Evolutionary conservation across 2,797 vertebrate species (phyloP), one percentile per base, ranked within the genome.

Genomic region (Rhynchonycteris naso): DNA sequence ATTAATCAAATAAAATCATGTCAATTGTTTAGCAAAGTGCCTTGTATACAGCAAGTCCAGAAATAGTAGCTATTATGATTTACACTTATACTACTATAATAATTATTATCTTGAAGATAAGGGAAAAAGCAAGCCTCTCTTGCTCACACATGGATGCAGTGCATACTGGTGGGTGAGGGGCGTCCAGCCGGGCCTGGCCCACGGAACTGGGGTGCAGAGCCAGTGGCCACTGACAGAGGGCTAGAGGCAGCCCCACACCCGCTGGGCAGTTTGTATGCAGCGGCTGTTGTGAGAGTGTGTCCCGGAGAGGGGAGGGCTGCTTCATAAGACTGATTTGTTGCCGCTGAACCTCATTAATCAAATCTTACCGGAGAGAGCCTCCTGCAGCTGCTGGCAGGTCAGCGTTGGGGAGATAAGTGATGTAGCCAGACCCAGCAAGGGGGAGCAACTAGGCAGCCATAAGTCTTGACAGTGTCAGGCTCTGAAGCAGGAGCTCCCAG

Each of bases 321-420:
- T 97, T 94, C 56, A 4, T 87, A 88, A 95, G 95, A 95, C 97
- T 97, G 98, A 97, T 98, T 97, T 98, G 97, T 97, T 96, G 94
- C 94, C 91, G 75, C 93, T 96, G 94, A 88, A 95, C 38, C 93
- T 97, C 96, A 87, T 97, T 96, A 96, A 97, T 98, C 97, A 98
- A 95, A 65, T 96, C 95, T 96, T 96, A 88, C 97, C 85, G 75
- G 91, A 90, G 96, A 97, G 95, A 97, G 88, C 93, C 56, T 83
- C 95, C 69, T 94, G 96, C 97, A 97, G 97, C 95, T 94, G 94
- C 97, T 97, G 92, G 96, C 96, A 95, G 97, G 97, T 94, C 95
- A 66, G 93, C 94, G 88, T 97, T 83, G 92, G 87, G 94, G 96
- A 94, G 95, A 92, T 96, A 88, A 43, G 94, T 97, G 96, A 97